Percentiles rank a stretch among this genome's conserved stretches.
Conservation (phyloP, 2,888 invertebrate species). For the Pediacus dermestoides region DNA sequence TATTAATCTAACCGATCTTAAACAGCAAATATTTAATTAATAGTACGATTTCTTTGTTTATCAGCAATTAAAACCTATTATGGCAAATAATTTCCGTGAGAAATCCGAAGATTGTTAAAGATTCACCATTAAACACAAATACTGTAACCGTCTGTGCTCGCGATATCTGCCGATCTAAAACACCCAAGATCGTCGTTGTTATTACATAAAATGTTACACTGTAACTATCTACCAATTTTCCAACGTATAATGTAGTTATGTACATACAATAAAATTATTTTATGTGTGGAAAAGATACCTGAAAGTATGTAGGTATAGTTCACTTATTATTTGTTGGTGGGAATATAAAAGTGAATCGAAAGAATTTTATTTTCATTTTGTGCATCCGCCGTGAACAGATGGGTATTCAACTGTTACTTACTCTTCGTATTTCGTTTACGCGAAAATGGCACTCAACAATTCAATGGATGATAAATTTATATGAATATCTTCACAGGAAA, state of each 20-base stretch:
- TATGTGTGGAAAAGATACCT: no score
- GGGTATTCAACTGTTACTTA: conserved; percentile 8
- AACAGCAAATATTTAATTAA: no score
- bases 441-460: no score
- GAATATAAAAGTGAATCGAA: conserved; percentile 15
- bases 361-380: conserved; percentile 12
- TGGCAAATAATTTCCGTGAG: conserved; percentile 3
- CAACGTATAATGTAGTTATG: no score
- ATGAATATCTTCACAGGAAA: no score
- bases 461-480: no score
- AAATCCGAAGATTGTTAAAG: conserved; percentile 6
- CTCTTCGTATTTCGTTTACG: conserved; percentile 3
- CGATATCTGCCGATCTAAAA: conserved; percentile 3
- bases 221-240: conserved; percentile 9
- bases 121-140: background rate
- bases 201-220: conserved; percentile 10
- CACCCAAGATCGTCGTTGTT: conserved; percentile 11
- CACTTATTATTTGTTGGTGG: conserved; percentile 8
- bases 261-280: no score
- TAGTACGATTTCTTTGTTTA: background rate
- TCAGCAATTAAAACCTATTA: background rate
- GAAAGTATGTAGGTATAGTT: no score
- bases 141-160: background rate
- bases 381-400: conserved; percentile 14
- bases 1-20: no score